A percentile compares a stretch with the other conserved stretches of the same genome.
phyloP scores from a whole-genome alignment of 1,140 invertebrate genomes.

The Nymphalis io region DNA sequence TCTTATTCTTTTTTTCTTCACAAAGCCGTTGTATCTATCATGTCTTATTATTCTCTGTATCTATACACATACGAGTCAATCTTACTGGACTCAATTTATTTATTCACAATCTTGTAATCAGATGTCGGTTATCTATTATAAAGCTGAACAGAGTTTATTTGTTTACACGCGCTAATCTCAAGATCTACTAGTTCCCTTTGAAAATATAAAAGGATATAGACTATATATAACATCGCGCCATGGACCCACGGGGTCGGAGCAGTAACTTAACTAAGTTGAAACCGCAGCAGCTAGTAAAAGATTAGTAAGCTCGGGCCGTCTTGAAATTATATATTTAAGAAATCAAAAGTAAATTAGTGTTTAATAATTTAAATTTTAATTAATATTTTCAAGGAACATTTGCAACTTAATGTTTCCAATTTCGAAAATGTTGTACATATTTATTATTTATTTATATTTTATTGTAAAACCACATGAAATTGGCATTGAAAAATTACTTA shows the following conservation, averaged over 20 bases:
- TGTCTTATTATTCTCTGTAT: constrained; percentile 4
- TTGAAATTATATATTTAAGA: constrained; percentile 34
- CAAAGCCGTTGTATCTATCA: not conserved
- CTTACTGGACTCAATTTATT: constrained; percentile 34
- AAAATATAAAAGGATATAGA: too few species aligned
- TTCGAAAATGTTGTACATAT: too few species aligned
- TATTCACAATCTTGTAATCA: constrained; percentile 36
- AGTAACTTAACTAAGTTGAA: too few species aligned
- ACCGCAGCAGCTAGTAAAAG: constrained; percentile 19
- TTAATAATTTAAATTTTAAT: not conserved
- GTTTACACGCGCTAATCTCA: too few species aligned
- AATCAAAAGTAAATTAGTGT: not conserved
- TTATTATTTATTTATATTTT: too few species aligned
- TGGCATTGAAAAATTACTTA: too few species aligned
- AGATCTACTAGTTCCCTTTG: too few species aligned
- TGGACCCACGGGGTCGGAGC: too few species aligned
- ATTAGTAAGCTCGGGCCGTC: constrained; percentile 42
- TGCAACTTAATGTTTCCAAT: too few species aligned
- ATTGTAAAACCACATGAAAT: too few species aligned
- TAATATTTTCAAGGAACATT: too few species aligned
- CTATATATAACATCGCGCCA: too few species aligned
- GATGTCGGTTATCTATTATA: constrained; percentile 1
- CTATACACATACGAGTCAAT: constrained; percentile 9
- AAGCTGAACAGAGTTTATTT: not conserved
- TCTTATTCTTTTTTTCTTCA: constrained; percentile 24